These are phyloP conservation scores for Mactra quadrangularis DNA, from an alignment of 1,140 invertebrate genomes.

Conservation along the genomic window DNA sequence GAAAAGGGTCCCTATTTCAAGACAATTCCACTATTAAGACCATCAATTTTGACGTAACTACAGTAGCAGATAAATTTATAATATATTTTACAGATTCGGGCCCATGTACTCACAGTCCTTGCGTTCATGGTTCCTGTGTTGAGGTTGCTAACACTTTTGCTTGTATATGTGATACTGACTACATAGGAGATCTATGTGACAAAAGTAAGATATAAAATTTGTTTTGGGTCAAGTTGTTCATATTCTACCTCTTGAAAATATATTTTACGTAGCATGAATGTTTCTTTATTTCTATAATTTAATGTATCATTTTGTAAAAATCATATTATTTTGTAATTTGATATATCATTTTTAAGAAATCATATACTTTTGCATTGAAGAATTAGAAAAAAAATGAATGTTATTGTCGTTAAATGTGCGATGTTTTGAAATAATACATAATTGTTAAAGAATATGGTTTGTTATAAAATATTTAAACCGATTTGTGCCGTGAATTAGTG, in stretches of 20 bases:
- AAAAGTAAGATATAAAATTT: slow-evolving; percentile 12
- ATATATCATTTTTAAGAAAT: not conserved
- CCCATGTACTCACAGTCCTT: not conserved
- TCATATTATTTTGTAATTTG: not conserved
- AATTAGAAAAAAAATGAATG: too few relatives aligned
- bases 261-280: not conserved
- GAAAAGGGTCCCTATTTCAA: too few relatives aligned
- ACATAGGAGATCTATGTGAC: not conserved
- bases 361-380: not conserved
- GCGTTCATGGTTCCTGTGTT: slow-evolving; percentile 1
- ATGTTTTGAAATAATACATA: too few relatives aligned
- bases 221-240: too few relatives aligned
- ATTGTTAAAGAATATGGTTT: too few relatives aligned
- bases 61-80: too few relatives aligned
- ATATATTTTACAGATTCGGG: not conserved
- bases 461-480: too few relatives aligned
- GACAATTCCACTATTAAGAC: too few relatives aligned
- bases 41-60: too few relatives aligned
- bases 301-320: not conserved
- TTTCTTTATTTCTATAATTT: not conserved
- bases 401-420: too few relatives aligned
- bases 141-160: not conserved
- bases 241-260: too few relatives aligned
- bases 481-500: too few relatives aligned
- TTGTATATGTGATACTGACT: not conserved